Percentiles rank a stretch among this genome's conserved stretches.
phyloP scores from a whole-genome alignment of 1,140 invertebrate genomes.

The Lasioglossum baleicum region DNA sequence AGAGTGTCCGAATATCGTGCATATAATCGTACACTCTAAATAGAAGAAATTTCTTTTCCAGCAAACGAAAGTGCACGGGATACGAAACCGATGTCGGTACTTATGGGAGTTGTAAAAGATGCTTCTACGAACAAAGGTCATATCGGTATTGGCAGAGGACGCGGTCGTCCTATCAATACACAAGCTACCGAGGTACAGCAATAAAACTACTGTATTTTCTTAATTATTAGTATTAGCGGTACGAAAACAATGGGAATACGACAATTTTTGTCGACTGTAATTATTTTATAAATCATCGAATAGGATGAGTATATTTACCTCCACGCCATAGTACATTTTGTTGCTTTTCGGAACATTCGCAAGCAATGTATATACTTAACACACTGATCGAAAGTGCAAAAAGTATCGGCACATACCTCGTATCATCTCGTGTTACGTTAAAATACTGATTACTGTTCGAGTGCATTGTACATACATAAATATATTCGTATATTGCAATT shows the following conservation, averaged over 20 bases:
- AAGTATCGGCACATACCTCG: too few species aligned
- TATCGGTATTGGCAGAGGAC: constrained; percentile 58
- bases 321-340: neutral
- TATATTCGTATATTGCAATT: neutral
- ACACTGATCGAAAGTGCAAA: neutral
- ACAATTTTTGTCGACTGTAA: constrained; percentile 4
- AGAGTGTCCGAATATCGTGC: too few species aligned
- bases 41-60: constrained; percentile 22
- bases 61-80: constrained; percentile 59
- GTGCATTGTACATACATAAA: constrained; percentile 13
- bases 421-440: constrained; percentile 1
- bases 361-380: constrained; percentile 6
- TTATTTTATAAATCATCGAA: neutral
- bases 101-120: constrained; percentile 67
- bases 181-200: constrained; percentile 75
- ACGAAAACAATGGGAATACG: neutral
- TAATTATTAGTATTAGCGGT: neutral
- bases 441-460: constrained; percentile 21
- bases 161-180: constrained; percentile 60
- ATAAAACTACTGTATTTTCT: constrained; percentile 47
- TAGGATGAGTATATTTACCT: neutral
- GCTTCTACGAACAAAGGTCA: constrained; percentile 57
- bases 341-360: neutral
- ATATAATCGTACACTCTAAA: neutral
- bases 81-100: constrained; percentile 49